Percentiles rank a stretch among this genome's conserved stretches.
phyloP scores from a whole-genome alignment of 1,140 invertebrate species.

The Littorina saxatilis region DNA sequence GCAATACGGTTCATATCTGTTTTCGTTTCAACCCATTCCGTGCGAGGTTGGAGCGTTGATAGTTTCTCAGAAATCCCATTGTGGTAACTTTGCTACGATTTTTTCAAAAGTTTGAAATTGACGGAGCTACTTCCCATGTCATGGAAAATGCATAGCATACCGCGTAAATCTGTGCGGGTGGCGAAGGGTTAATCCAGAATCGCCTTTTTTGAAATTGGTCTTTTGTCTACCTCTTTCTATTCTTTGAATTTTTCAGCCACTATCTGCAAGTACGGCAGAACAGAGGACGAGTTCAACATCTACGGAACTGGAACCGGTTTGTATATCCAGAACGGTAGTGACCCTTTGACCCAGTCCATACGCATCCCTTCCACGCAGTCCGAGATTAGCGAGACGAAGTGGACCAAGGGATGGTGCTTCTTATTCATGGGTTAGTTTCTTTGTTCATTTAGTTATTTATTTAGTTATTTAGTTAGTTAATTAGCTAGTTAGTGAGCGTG shows the following conservation, averaged over 20 bases:
- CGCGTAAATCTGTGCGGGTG: neutral
- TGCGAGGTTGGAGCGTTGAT: too few relatives aligned
- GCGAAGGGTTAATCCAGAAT: neutral
- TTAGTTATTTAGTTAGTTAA: too few relatives aligned
- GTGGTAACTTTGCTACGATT: too few relatives aligned
- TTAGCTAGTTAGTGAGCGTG: too few relatives aligned
- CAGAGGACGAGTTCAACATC: conserved; percentile 34
- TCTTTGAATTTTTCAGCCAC: conserved; percentile 51
- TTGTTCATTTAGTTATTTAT: neutral
- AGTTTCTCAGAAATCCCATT: too few relatives aligned
- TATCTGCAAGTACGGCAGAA: conserved; percentile 58
- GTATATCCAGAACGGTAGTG: conserved; percentile 68
- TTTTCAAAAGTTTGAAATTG: too few relatives aligned
- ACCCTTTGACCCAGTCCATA: conserved; percentile 53
- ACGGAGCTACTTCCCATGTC: too few relatives aligned
- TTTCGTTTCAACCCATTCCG: too few relatives aligned
- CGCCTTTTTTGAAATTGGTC: neutral
- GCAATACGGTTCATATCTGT: too few relatives aligned
- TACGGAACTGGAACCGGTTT: conserved; percentile 66
- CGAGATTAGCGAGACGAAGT: conserved; percentile 47
- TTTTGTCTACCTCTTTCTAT: neutral
- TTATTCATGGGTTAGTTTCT: conserved; percentile 66
- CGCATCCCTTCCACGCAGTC: conserved; percentile 56
- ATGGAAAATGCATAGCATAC: neutral
- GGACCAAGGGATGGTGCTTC: conserved; percentile 72